Percentiles rank a stretch among this genome's conserved stretches.
Conservation (phyloP, 2,113 vertebrate species). For the Phylloscopus trochiloides region DNA sequence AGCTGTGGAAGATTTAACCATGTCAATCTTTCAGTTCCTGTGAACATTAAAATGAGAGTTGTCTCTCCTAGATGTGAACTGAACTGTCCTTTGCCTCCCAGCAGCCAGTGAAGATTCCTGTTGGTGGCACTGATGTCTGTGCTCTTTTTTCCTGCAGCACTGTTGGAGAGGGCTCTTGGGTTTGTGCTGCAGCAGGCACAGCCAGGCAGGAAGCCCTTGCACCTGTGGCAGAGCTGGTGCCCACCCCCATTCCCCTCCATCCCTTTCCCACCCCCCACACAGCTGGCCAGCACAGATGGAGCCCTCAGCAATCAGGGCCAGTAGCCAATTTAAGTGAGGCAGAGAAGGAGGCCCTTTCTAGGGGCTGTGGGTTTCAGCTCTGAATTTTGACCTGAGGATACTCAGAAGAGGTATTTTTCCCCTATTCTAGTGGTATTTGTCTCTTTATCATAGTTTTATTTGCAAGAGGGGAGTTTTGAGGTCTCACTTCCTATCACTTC, state of each 20-base stretch:
- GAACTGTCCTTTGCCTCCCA: rapidly evolving
- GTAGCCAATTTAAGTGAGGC: not conserved
- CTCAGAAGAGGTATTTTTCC: not conserved
- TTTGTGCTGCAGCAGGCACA: not conserved
- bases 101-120: not conserved
- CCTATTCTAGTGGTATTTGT: rapidly evolving
- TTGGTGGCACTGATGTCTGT: not conserved
- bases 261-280: not conserved
- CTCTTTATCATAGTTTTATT: not conserved
- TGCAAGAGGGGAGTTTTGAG: not conserved
- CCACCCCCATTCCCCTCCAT: not conserved
- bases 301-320: not conserved
- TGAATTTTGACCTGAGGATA: not conserved
- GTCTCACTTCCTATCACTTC: not conserved
- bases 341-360: rapidly evolving
- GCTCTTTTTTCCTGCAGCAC: rapidly evolving
- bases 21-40: not conserved
- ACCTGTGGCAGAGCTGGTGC: not conserved
- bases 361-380: rapidly evolving
- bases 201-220: not conserved
- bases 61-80: not conserved
- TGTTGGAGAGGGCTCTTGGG: too few relatives aligned
- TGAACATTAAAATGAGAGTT: not conserved
- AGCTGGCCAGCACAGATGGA: conserved; percentile 2
- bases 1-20: not conserved